phyloP scores from a whole-genome alignment of 2,888 invertebrate species.

The Notodonta ziczac region DNA sequence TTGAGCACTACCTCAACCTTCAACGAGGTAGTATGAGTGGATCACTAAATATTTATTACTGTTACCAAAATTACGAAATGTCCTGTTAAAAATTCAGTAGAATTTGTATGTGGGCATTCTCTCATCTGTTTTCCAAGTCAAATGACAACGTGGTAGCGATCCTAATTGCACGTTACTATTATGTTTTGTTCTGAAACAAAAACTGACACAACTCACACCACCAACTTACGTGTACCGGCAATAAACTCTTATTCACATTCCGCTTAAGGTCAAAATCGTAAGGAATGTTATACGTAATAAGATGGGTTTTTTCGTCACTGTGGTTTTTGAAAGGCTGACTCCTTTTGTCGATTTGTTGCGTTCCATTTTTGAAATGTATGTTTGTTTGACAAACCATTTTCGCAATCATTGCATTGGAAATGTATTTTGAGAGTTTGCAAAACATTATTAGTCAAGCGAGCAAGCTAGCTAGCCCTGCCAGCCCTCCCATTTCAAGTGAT shows the following conservation, averaged over 20 bases:
- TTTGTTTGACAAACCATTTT: constrained; percentile 58
- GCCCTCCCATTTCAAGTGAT: too few relatives aligned
- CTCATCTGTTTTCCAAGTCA: constrained; percentile 72
- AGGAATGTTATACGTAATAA: constrained; percentile 3
- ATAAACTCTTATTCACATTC: constrained; percentile 13
- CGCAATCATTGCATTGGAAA: constrained; percentile 49
- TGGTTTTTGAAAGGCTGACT: constrained; percentile 48
- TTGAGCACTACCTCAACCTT: constrained; percentile 1
- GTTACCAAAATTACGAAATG: constrained; percentile 51
- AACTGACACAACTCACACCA: constrained; percentile 30
- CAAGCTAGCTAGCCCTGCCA: too few relatives aligned
- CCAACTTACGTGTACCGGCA: constrained; percentile 13
- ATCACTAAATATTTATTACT: constrained; percentile 25
- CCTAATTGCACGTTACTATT: constrained; percentile 65
- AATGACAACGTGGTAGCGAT: constrained; percentile 66
- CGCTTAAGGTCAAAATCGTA: constrained; percentile 34
- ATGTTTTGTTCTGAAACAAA: constrained; percentile 47
- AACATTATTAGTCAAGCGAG: too few relatives aligned
- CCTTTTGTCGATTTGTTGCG: constrained; percentile 73
- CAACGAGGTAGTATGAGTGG: constrained; percentile 1
- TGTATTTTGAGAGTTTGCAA: constrained; percentile 14
- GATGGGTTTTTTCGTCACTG: constrained; percentile 44
- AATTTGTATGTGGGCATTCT: constrained; percentile 60
- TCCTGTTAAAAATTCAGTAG: constrained; percentile 56
- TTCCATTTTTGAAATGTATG: constrained; percentile 66